phyloP scores from a whole-genome alignment of 2,888 invertebrate species.

The Tolmerus cingulatus region DNA sequence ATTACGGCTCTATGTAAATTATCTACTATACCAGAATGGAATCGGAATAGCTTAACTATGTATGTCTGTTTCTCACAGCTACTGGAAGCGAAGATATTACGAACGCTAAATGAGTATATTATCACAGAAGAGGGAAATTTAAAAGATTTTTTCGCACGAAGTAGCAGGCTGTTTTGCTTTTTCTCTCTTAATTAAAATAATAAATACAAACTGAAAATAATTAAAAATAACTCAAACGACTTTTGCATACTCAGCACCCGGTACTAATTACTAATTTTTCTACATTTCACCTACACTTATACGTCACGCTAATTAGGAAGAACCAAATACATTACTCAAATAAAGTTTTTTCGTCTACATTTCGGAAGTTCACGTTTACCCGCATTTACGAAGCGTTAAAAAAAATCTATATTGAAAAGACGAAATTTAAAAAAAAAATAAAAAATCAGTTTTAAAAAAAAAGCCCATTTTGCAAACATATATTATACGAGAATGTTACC shows the following conservation, averaged over 20 bases:
- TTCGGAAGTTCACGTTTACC: neutral
- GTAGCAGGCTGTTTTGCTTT: neutral
- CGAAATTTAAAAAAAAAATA: too few relatives aligned
- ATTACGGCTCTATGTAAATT: neutral
- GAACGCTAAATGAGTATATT: neutral
- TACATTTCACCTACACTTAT: neutral
- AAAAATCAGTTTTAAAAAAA: too few relatives aligned
- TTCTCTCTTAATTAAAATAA: neutral
- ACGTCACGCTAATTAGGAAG: neutral
- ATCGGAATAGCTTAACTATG: neutral
- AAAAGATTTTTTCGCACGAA: neutral
- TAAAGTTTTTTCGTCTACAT: neutral
- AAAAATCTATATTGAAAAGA: neutral
- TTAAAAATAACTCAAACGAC: neutral
- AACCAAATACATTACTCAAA: neutral
- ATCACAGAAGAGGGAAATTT: neutral
- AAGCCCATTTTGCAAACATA: neutral
- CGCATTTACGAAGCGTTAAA: neutral
- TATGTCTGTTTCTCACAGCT: neutral
- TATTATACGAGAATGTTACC: neutral
- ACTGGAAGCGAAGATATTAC: neutral
- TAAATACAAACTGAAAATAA: neutral
- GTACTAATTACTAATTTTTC: neutral
- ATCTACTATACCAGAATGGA: neutral
- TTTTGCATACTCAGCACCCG: neutral